Percentiles rank a stretch among this genome's conserved stretches.
phyloP scores from a whole-genome alignment of 2,113 vertebrate genomes.

The Podilymbus podiceps region DNA sequence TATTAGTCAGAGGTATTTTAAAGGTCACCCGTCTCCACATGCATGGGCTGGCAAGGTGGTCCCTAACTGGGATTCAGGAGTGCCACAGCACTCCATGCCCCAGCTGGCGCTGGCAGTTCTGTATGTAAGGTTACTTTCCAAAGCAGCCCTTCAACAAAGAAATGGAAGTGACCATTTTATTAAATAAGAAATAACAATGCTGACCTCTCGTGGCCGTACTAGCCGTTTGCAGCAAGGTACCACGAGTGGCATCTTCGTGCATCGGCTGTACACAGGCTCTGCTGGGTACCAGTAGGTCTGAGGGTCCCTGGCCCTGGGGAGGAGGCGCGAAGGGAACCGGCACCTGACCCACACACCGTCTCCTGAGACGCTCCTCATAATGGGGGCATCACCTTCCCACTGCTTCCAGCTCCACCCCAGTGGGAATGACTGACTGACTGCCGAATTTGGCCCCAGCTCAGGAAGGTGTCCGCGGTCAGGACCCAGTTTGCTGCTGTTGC shows the following conservation, averaged over 20 bases:
- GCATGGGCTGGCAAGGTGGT: neutral
- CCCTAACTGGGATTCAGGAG: neutral
- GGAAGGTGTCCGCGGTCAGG: neutral
- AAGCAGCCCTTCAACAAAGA: neutral
- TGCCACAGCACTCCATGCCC: neutral
- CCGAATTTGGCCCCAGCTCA: neutral
- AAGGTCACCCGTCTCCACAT: neutral
- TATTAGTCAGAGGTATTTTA: neutral
- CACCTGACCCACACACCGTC: accelerated
- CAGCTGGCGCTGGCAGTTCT: accelerated
- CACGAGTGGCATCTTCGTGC: accelerated
- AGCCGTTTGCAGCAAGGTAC: neutral
- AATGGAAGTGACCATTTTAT: accelerated
- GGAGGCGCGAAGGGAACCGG: accelerated
- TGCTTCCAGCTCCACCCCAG: neutral
- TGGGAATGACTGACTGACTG: too few relatives aligned
- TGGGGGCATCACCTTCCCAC: neutral
- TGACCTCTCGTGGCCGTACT: conserved; percentile 43
- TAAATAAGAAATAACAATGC: neutral
- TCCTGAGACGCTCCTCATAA: neutral
- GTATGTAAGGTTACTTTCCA: accelerated
- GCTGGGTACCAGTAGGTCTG: neutral
- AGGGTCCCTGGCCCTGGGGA: neutral
- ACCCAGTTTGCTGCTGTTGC: neutral
- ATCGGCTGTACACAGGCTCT: accelerated